These are phyloP conservation scores for Agrenia bidenticulata DNA, from an alignment of 2,888 invertebrate species.

Conservation along the genomic window DNA sequence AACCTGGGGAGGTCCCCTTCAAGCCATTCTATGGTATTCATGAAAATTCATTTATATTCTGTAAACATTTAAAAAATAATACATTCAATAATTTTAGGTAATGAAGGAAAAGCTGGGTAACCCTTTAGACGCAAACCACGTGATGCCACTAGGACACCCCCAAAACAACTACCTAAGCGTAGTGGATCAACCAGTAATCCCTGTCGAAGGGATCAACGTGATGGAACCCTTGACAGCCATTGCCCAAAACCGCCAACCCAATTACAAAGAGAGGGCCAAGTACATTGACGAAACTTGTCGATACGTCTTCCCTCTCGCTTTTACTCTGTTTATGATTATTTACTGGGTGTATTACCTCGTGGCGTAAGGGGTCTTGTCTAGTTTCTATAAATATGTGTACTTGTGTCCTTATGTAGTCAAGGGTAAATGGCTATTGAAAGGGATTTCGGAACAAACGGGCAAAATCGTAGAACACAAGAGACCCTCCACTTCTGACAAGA, in stretches of 20 bases:
- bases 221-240: constrained; percentile 34
- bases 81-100: no score
- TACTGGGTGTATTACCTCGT: constrained; percentile 59
- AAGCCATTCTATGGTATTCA: constrained; percentile 33
- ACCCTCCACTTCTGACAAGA: no score
- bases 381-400: no score
- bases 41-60: no score
- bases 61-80: no score
- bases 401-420: no score
- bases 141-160: no score
- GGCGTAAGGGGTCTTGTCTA: no score
- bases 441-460: no score
- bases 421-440: no score
- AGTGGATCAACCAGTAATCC: constrained; percentile 44
- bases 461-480: no score
- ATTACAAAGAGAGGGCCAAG: constrained; percentile 54
- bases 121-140: constrained; percentile 25
- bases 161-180: constrained; percentile 1
- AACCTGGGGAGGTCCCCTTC: constrained; percentile 33
- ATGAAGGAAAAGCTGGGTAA: constrained; percentile 35
- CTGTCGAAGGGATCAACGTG: constrained; percentile 46
- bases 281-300: constrained; percentile 58
- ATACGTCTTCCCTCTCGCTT: constrained; percentile 57
- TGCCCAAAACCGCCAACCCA: constrained; percentile 26
- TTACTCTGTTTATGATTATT: constrained; percentile 58